Conservation (phyloP, 2,113 vertebrate genomes). For the Morone saxatilis region DNA sequence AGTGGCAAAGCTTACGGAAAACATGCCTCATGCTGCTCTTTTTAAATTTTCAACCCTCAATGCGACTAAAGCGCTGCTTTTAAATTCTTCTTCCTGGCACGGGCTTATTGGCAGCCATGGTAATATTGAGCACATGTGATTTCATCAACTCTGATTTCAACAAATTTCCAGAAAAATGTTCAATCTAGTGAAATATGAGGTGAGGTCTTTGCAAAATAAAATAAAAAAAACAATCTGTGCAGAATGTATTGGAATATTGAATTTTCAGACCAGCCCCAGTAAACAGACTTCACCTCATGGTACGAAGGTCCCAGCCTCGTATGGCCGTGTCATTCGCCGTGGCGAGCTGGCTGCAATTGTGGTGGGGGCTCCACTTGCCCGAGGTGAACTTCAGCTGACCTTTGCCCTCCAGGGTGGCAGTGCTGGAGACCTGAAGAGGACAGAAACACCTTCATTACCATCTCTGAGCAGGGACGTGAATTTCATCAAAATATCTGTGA, state of each 20-base stretch:
- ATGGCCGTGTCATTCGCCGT: slow-evolving; percentile 94
- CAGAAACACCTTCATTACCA: slow-evolving; percentile 20
- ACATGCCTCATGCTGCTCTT: slow-evolving; percentile 21
- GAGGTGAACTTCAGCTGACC: slow-evolving; percentile 96
- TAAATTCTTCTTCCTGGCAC: slow-evolving; percentile 13
- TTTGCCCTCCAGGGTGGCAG: slow-evolving; percentile 93
- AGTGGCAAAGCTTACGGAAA: slow-evolving; percentile 47
- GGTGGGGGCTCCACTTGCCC: slow-evolving; percentile 97
- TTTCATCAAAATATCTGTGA: slow-evolving; percentile 34
- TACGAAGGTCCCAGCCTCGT: slow-evolving; percentile 96
- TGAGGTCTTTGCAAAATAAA: background rate
- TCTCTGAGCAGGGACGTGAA: slow-evolving; percentile 7
- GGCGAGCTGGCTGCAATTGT: slow-evolving; percentile 96
- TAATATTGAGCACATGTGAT: slow-evolving; percentile 8
- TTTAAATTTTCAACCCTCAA: background rate
- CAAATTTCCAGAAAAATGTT: slow-evolving; percentile 27
- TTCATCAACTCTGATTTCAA: slow-evolving; percentile 7
- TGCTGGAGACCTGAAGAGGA: slow-evolving; percentile 89
- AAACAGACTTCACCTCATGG: slow-evolving; percentile 89
- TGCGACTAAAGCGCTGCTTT: background rate
- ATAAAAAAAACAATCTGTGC: background rate
- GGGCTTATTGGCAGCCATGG: slow-evolving; percentile 3
- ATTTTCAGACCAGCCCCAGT: background rate
- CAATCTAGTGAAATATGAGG: slow-evolving; percentile 7
- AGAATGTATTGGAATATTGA: background rate